Conservation (phyloP, 2,113 vertebrate genomes). For the Okapia johnstoni region DNA sequence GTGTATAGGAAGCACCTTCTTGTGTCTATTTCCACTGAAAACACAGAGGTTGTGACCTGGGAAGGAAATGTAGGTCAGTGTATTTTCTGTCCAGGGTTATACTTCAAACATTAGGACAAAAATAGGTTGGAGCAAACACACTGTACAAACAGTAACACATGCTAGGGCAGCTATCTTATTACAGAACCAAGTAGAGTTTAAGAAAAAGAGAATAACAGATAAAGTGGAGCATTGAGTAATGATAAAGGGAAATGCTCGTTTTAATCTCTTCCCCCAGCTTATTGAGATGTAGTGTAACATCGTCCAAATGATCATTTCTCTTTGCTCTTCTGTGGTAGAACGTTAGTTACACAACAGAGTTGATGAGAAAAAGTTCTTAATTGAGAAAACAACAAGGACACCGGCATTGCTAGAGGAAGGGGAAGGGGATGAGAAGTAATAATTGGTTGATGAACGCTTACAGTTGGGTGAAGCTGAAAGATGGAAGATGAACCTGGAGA, state of each 20-base stretch:
- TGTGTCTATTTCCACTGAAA: not conserved
- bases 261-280: not conserved
- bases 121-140: not conserved
- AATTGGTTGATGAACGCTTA: not conserved
- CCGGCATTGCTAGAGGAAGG: not conserved
- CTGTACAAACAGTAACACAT: not conserved
- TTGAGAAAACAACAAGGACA: not conserved
- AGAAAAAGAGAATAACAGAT: not conserved
- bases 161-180: not conserved
- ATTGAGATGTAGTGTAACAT: not conserved
- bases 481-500: not conserved
- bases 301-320: not conserved
- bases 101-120: not conserved
- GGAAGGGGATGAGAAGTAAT: not conserved
- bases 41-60: not conserved
- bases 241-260: not conserved
- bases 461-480: not conserved
- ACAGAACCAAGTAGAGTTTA: not conserved
- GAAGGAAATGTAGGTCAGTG: not conserved
- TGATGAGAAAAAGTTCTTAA: not conserved
- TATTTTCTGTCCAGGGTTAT: not conserved
- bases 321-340: not conserved
- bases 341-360: not conserved
- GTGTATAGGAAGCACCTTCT: not conserved
- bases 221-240: not conserved